These are phyloP conservation scores for Ia io DNA, from an alignment of 2,113 vertebrate species.

Conservation along the genomic window DNA sequence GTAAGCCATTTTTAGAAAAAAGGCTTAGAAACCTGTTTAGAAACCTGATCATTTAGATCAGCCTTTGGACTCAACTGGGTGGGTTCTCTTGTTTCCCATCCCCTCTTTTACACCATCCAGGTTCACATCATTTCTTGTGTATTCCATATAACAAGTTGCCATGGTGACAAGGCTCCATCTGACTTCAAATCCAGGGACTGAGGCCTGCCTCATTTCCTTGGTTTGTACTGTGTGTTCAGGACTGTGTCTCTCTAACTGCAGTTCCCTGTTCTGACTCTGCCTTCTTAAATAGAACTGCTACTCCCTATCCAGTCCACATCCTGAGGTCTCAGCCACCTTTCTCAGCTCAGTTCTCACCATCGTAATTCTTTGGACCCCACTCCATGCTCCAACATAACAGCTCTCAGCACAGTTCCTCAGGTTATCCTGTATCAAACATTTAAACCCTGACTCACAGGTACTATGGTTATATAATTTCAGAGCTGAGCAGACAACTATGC, in stretches of 20 bases:
- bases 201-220: not conserved
- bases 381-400: not conserved
- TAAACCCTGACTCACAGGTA: not conserved
- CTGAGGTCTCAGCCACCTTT: not conserved
- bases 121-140: not conserved
- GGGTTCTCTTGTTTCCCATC: not conserved
- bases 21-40: not conserved
- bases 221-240: not conserved
- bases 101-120: not conserved
- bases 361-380: not conserved
- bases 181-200: not conserved
- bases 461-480: not conserved
- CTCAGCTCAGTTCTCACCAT: not conserved
- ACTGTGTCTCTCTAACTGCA: not conserved
- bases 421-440: not conserved
- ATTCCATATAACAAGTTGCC: not conserved
- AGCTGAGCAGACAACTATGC: not conserved
- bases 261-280: not conserved
- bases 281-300: not conserved
- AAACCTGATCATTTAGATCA: not conserved
- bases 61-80: not conserved
- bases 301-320: no score
- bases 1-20: not conserved
- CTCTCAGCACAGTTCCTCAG: not conserved
- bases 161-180: not conserved